Evolutionary conservation across 2,113 vertebrate genomes (phyloP), one percentile per base, ranked within the genome.

Genomic region (Notothenia coriiceps): DNA sequence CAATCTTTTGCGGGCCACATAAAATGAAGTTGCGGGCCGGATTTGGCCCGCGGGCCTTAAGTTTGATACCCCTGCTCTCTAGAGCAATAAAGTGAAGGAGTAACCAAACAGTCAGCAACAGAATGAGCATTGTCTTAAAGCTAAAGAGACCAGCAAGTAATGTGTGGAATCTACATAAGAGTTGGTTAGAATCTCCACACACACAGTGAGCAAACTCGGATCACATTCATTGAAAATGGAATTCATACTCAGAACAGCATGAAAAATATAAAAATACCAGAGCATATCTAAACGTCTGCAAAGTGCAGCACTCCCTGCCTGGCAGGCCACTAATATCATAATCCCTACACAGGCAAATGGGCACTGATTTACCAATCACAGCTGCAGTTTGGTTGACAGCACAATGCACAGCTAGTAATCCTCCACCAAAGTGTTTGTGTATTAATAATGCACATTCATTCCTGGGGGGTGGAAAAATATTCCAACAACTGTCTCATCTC

Each of bases 361-460:
- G 52, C 65, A 70, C 75, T 86, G 76, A 84, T 82, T 76, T 84
- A 72, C 76, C 79, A 78, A 86, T 91, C 84, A 86, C 69, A 70
- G 65, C n/a, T 72, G 55, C 47, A 79, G 61, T 62, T 1, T 40
- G 9, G 59, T 33, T 62, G 70, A 83, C 78, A 83, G 76, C 60
- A 86, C 81, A 81, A 86, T 88, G 71, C 52, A 50, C 57, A 47
- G 51, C 71, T 85, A 83, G 86, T 89, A 89, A 92, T 84, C 88
- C 83, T 74, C 65, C 25, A 6, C 11, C 86, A 87, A 86, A 86
- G 74, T 80, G 76, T 84, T 85, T 80, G 70, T 61, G 63, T 80
- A 79, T 86, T 85, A 79, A 86, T 86, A 84, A 83, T 84, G 68
- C 46, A 77, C 51, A 49, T 50, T 87, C 33, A 50, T 82, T 66